Percentiles rank a stretch among this genome's conserved stretches.
phyloP scores from a whole-genome alignment of 2,113 vertebrate species.

The Kryptolebias marmoratus region DNA sequence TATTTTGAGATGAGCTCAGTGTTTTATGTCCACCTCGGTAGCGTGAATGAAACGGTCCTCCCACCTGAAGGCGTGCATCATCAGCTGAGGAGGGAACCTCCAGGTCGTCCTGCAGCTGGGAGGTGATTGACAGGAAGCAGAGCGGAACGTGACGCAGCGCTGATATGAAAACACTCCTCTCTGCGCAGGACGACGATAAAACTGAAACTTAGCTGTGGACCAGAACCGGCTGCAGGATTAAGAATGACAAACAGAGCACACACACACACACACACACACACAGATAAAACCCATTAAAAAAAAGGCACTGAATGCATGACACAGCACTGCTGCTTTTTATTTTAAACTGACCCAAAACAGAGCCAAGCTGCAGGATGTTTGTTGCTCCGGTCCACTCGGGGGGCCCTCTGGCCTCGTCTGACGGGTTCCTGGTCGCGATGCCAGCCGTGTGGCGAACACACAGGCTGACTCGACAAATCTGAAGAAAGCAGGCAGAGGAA shows the following conservation, averaged over 20 bases:
- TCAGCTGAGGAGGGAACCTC: slow-evolving; percentile 10
- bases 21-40: slow-evolving; percentile 3
- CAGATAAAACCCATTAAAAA: slow-evolving; percentile 19
- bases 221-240: slow-evolving; percentile 15
- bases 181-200: slow-evolving; percentile 17
- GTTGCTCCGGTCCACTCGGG: slow-evolving; percentile 34
- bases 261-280: background rate
- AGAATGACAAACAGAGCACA: slow-evolving; percentile 1
- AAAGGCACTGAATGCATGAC: slow-evolving; percentile 9
- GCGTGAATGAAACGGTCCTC: slow-evolving; percentile 8
- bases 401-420: slow-evolving; percentile 35
- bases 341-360: slow-evolving; percentile 4
- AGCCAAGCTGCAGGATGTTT: slow-evolving; percentile 9
- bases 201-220: slow-evolving; percentile 9
- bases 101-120: slow-evolving; percentile 30
- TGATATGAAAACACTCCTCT: slow-evolving; percentile 37
- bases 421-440: slow-evolving; percentile 46
- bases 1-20: background rate
- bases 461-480: slow-evolving; percentile 31
- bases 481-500: slow-evolving; percentile 1
- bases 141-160: slow-evolving; percentile 10
- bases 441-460: slow-evolving; percentile 45
- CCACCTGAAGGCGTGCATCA: background rate
- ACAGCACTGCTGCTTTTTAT: slow-evolving; percentile 15
- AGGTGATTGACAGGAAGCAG: slow-evolving; percentile 54